A percentile compares a stretch with the other conserved stretches of the same genome.
These are phyloP conservation scores for Mus pahari DNA, from an alignment of 2,113 vertebrate species.

Conservation along the genomic window DNA sequence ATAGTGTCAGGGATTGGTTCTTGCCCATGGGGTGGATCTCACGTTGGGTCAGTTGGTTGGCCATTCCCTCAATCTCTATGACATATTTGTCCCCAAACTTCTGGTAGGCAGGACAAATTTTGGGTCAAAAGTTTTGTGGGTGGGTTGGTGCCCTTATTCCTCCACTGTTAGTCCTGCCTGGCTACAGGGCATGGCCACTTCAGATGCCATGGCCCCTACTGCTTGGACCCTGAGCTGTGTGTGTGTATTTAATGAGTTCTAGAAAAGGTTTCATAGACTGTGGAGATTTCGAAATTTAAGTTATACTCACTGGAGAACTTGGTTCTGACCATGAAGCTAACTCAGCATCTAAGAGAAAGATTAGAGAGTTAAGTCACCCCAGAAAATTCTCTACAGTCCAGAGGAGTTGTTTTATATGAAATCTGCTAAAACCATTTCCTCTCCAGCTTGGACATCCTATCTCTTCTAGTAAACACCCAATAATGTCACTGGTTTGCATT, in stretches of 20 bases:
- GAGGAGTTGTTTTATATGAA: slow-evolving; percentile 17
- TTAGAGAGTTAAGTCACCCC: not conserved
- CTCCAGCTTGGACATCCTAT: not conserved
- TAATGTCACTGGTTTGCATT: slow-evolving; percentile 15
- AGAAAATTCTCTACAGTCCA: not conserved
- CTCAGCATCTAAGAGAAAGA: slow-evolving; percentile 13
- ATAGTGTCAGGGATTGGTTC: no score
- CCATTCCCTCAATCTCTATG: no score
- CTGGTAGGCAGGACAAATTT: no score
- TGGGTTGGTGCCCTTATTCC: no score
- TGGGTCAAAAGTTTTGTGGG: no score
- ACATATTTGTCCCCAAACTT: no score
- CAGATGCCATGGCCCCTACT: no score
- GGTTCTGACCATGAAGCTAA: not conserved
- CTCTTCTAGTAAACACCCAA: not conserved
- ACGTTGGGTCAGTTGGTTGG: no score
- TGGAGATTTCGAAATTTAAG: not conserved
- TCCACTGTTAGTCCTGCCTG: no score
- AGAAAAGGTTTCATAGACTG: slow-evolving; percentile 18
- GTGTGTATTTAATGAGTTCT: not conserved
- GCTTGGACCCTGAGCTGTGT: no score
- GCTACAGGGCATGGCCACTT: no score
- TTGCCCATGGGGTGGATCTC: no score
- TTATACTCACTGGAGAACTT: not conserved
- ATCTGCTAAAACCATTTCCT: not conserved